Conservation (phyloP, 2,888 invertebrate species). For the Mythimna albipuncta region DNA sequence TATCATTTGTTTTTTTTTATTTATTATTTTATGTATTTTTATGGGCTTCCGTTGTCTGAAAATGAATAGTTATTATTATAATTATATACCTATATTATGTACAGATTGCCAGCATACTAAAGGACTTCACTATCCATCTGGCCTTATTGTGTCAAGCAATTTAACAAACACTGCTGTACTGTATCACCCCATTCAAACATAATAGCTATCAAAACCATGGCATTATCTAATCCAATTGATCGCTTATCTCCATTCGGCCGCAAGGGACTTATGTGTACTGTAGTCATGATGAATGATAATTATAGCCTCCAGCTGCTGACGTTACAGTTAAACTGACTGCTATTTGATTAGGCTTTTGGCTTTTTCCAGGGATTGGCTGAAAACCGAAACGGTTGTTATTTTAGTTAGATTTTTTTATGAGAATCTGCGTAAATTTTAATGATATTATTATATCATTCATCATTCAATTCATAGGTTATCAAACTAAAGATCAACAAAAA, state of each 20-base stretch:
- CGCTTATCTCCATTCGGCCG: constrained; percentile 54
- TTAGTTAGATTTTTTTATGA: constrained; percentile 12
- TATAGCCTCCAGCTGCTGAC: constrained; percentile 28
- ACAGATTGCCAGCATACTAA: no score
- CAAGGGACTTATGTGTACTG: constrained; percentile 50
- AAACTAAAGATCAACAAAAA: no score
- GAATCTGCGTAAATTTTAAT: background rate
- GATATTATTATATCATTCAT: no score
- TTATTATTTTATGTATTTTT: no score
- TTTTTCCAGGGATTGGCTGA: constrained; percentile 3
- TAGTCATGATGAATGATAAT: constrained; percentile 55
- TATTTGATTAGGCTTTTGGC: constrained; percentile 27
- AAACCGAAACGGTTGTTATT: constrained; percentile 9
- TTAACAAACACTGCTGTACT: constrained; percentile 20
- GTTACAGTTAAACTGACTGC: constrained; percentile 19
- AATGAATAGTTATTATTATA: no score
- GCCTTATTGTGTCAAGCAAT: constrained; percentile 1
- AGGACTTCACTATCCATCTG: background rate
- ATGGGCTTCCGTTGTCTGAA: no score
- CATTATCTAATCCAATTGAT: constrained; percentile 57
- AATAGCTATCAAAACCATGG: constrained; percentile 6
- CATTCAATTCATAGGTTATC: no score
- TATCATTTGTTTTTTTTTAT: no score
- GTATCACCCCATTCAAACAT: background rate
- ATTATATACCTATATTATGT: no score